Percentiles rank a stretch among this genome's conserved stretches.
Evolutionary conservation across 2,797 vertebrate species (phyloP).

Genomic region (Danionella dracula): DNA sequence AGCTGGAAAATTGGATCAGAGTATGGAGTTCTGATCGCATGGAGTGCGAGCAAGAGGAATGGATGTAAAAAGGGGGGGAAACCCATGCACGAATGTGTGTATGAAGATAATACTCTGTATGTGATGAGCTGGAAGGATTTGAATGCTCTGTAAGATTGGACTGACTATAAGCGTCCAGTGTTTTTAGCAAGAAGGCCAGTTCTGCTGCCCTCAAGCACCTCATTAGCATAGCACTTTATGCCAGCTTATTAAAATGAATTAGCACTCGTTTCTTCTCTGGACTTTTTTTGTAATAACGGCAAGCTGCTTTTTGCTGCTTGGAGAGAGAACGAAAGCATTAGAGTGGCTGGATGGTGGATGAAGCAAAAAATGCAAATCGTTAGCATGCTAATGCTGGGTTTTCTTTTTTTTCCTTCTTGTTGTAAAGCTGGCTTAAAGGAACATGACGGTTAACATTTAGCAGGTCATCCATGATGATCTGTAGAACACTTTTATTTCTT

Average conservation of each 20-base stretch:
- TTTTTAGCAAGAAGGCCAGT: slow-evolving; percentile 41
- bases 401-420: too few species aligned
- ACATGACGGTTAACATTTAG: too few species aligned
- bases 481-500: too few species aligned
- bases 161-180: slow-evolving; percentile 43
- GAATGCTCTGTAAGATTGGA: slow-evolving; percentile 50
- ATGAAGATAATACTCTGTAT: slow-evolving; percentile 42
- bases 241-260: not conserved
- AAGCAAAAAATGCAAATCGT: not conserved
- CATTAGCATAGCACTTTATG: slow-evolving; percentile 21
- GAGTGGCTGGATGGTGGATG: not conserved
- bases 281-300: not conserved
- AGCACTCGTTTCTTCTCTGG: not conserved
- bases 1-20: slow-evolving; percentile 71
- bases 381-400: not conserved
- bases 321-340: not conserved
- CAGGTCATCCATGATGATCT: too few species aligned
- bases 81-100: slow-evolving; percentile 35
- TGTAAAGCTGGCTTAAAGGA: too few species aligned
- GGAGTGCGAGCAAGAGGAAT: slow-evolving; percentile 56
- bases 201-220: slow-evolving; percentile 29
- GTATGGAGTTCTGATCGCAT: slow-evolving; percentile 64
- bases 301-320: not conserved
- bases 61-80: slow-evolving; percentile 47
- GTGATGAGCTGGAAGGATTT: slow-evolving; percentile 46